Evolutionary conservation across 2,113 vertebrate genomes (phyloP).

Genomic region (Leucopsar rothschildi): DNA sequence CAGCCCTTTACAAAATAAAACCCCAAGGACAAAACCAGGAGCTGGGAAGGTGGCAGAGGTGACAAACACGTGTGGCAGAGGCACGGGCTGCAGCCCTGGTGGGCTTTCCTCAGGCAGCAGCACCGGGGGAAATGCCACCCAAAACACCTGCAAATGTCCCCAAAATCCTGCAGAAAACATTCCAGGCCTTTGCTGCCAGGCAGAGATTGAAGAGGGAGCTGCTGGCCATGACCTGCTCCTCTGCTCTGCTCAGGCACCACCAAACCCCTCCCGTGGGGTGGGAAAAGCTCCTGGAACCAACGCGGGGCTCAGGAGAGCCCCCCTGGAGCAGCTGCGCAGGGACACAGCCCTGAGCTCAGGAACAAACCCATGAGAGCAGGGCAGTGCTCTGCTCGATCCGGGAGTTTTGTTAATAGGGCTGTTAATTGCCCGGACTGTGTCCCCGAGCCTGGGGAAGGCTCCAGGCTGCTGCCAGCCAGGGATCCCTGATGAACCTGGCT

Average conservation of each 20-base stretch:
- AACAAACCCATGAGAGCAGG: background rate
- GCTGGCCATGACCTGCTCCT: background rate
- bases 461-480: too few relatives aligned
- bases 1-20: background rate
- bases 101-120: background rate
- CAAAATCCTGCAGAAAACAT: fast-evolving
- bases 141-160: background rate
- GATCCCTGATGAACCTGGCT: background rate
- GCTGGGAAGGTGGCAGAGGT: background rate
- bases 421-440: too few relatives aligned
- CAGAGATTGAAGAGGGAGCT: background rate
- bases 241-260: background rate
- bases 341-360: too few relatives aligned
- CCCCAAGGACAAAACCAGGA: background rate
- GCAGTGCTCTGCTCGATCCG: background rate
- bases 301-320: background rate
- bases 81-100: background rate
- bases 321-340: too few relatives aligned
- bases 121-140: background rate
- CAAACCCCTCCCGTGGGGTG: background rate
- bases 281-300: fast-evolving
- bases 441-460: background rate
- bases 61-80: fast-evolving
- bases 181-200: background rate
- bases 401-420: too few relatives aligned